phyloP scores from a whole-genome alignment of 2,888 invertebrate species.

The Metacarcinus magister region DNA sequence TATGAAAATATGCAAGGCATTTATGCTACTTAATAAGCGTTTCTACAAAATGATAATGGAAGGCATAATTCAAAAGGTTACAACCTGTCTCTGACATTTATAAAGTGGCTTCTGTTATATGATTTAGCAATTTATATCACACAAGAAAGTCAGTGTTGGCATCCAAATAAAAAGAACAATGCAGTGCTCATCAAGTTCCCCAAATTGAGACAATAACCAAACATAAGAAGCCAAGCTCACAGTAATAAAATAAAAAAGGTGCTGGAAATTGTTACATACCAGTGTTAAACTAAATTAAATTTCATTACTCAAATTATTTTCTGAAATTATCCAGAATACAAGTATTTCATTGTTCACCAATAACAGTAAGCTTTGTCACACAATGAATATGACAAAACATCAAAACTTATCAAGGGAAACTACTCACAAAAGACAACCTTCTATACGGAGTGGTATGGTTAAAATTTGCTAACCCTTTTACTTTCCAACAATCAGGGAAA shows the following conservation, averaged over 20 bases:
- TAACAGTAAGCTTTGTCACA: not conserved
- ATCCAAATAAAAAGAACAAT: not conserved
- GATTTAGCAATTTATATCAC: not conserved
- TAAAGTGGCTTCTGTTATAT: not conserved
- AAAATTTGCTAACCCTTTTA: not conserved
- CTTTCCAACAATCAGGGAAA: not conserved
- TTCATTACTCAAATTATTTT: not conserved
- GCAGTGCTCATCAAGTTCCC: not conserved
- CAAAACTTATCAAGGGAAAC: not conserved
- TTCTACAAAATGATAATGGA: not conserved
- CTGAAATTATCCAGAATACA: not conserved
- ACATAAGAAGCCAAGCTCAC: constrained; percentile 6
- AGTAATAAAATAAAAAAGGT: constrained; percentile 14
- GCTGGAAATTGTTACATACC: not conserved
- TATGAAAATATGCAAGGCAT: not conserved
- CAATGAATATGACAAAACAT: not conserved
- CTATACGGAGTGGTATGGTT: not conserved
- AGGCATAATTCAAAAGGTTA: not conserved
- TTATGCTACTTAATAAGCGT: not conserved
- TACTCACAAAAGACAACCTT: not conserved
- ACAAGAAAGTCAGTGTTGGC: not conserved
- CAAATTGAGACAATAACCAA: not conserved
- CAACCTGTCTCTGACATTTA: not conserved
- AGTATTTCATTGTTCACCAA: not conserved
- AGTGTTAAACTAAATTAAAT: not conserved